A percentile compares a stretch with the other conserved stretches of the same genome.
phyloP scores from a whole-genome alignment of 2,888 invertebrate genomes.

The Prostheceraeus crozeri region DNA sequence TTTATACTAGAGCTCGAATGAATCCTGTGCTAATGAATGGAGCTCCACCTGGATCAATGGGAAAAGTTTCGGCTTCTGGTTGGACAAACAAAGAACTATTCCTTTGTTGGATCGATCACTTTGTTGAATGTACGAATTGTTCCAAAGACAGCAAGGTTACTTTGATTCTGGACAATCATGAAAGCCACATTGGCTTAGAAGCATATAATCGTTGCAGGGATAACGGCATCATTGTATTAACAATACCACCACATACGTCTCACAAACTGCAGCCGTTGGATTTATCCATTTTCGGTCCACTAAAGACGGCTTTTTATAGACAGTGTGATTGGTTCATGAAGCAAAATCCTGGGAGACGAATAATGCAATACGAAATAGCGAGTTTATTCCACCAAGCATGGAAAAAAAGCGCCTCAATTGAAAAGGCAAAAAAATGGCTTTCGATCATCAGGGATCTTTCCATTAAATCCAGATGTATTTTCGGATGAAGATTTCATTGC shows the following conservation, averaged over 20 bases:
- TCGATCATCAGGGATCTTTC: too few species aligned
- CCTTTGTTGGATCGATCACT: conserved; percentile 5
- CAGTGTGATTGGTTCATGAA: conserved; percentile 15
- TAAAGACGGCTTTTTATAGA: conserved; percentile 12
- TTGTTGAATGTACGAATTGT: conserved; percentile 9
- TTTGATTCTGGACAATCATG: conserved; percentile 11
- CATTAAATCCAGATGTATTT: too few species aligned
- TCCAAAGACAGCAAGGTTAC: conserved; percentile 10
- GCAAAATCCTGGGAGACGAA: conserved; percentile 16
- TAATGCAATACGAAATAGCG: background rate
- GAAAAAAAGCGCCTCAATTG: too few species aligned
- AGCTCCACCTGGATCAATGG: conserved; percentile 2
- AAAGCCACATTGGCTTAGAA: conserved; percentile 10
- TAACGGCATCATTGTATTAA: conserved; percentile 25
- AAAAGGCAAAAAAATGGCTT: too few species aligned
- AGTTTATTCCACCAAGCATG: too few species aligned
- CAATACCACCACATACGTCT: conserved; percentile 26
- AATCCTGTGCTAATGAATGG: conserved; percentile 11
- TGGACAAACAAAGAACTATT: conserved; percentile 11
- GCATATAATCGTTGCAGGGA: background rate
- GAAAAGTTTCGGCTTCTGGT: conserved; percentile 6
- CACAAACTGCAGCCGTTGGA: conserved; percentile 28
- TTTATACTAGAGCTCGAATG: background rate
- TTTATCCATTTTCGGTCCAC: conserved; percentile 2
- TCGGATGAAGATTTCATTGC: too few species aligned